Conservation (phyloP, 2,888 invertebrate genomes). For the Amphimallon solstitiale region DNA sequence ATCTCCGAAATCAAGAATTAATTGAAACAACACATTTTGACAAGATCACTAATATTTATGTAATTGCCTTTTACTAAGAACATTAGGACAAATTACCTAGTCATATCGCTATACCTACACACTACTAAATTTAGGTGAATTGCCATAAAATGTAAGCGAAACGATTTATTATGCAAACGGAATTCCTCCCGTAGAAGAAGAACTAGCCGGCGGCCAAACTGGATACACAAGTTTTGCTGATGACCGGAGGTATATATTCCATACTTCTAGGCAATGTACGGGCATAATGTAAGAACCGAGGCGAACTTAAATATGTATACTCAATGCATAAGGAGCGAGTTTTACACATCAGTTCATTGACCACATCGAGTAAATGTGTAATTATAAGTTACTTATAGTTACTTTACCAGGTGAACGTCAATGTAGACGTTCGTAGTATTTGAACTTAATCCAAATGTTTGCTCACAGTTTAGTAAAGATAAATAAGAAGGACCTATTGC, state of each 20-base stretch:
- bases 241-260: constrained; percentile 37
- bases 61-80: no score
- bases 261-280: neutral
- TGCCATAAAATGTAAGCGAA: constrained; percentile 16
- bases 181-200: constrained; percentile 15
- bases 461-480: no score
- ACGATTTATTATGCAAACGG: constrained; percentile 29
- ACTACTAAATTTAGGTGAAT: constrained; percentile 24
- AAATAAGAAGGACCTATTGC: no score
- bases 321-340: constrained; percentile 8
- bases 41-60: no score
- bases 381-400: neutral
- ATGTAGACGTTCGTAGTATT: no score
- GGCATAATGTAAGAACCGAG: neutral
- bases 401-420: constrained; percentile 1
- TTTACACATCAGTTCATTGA: constrained; percentile 15
- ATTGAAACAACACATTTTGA: no score
- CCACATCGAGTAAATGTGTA: constrained; percentile 21
- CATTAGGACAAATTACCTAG: no score
- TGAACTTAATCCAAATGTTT: no score
- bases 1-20: no score
- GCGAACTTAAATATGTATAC: neutral
- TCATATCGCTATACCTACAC: no score
- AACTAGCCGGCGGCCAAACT: constrained; percentile 17
- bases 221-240: constrained; percentile 41